These are phyloP conservation scores for Eupithecia centaureata DNA, from an alignment of 2,888 invertebrate genomes.

Conservation along the genomic window DNA sequence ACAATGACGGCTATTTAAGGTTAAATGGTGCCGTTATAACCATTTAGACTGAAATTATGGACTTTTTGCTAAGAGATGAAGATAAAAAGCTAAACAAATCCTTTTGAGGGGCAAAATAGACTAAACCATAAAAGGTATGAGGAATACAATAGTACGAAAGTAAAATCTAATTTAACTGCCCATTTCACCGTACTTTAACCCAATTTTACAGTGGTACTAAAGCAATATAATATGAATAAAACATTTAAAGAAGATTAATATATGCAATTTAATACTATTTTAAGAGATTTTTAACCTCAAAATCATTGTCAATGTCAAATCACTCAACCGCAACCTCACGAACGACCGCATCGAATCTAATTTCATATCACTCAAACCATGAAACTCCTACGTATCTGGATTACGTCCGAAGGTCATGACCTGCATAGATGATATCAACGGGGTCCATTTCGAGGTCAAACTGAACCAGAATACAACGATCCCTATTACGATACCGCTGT, in stretches of 20 bases:
- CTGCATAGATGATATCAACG: conserved; percentile 70
- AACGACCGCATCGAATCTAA: conserved; percentile 61
- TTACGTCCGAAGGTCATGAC: conserved; percentile 67
- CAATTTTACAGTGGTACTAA: background rate
- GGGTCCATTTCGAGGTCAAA: conserved; percentile 55
- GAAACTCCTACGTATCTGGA: conserved; percentile 61
- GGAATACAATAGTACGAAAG: conserved; percentile 9
- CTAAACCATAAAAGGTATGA: conserved; percentile 17
- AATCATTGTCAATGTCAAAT: conserved; percentile 35
- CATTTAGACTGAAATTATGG: conserved; percentile 45
- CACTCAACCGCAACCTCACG: conserved; percentile 38
- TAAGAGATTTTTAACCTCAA: background rate
- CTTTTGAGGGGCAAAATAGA: conserved; percentile 11
- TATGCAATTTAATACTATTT: background rate
- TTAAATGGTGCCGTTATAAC: conserved; percentile 58
- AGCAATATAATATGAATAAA: background rate
- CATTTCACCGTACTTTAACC: background rate
- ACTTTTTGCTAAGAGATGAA: background rate
- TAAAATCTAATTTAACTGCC: conserved; percentile 15
- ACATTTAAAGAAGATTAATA: background rate
- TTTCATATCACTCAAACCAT: conserved; percentile 51
- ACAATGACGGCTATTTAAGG: conserved; percentile 64
- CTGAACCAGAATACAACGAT: conserved; percentile 50
- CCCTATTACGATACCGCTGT: conserved; percentile 39
- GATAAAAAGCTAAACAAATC: conserved; percentile 20